phyloP scores from a whole-genome alignment of 2,113 vertebrate species.

The Sebastes fasciatus region DNA sequence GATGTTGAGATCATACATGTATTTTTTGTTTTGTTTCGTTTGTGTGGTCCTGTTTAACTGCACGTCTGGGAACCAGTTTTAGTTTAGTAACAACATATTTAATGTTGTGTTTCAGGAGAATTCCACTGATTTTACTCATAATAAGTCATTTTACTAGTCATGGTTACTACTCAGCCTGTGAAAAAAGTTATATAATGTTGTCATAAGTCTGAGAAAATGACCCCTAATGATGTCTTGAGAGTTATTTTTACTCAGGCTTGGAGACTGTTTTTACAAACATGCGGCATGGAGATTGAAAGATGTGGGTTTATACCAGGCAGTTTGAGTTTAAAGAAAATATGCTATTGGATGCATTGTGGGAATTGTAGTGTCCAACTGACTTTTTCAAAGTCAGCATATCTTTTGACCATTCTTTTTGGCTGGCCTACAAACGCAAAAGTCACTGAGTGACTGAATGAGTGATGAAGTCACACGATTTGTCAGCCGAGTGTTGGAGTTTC shows the following conservation, averaged over 20 bases:
- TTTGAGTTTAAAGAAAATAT: not conserved
- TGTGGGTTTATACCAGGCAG: not conserved
- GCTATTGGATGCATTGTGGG: not conserved
- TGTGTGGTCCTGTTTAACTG: slow-evolving; percentile 6
- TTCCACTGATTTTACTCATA: not conserved
- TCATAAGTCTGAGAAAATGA: not conserved
- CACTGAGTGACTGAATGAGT: too few species aligned
- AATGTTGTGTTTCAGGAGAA: not conserved
- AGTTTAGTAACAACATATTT: not conserved
- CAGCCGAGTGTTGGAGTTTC: too few species aligned
- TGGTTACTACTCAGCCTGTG: not conserved
- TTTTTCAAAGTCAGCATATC: not conserved
- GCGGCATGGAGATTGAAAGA: not conserved
- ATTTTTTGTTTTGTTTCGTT: not conserved
- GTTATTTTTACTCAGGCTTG: not conserved
- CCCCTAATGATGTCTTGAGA: not conserved
- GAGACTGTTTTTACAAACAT: not conserved
- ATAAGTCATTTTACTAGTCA: not conserved
- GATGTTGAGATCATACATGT: not conserved
- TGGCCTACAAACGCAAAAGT: too few species aligned
- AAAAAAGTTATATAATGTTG: not conserved
- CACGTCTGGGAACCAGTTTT: not conserved
- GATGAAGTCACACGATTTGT: too few species aligned
- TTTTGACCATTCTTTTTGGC: not conserved
- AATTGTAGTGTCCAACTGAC: not conserved